phyloP scores from a whole-genome alignment of 2,113 vertebrate genomes.

The Megaceryle maxima region DNA sequence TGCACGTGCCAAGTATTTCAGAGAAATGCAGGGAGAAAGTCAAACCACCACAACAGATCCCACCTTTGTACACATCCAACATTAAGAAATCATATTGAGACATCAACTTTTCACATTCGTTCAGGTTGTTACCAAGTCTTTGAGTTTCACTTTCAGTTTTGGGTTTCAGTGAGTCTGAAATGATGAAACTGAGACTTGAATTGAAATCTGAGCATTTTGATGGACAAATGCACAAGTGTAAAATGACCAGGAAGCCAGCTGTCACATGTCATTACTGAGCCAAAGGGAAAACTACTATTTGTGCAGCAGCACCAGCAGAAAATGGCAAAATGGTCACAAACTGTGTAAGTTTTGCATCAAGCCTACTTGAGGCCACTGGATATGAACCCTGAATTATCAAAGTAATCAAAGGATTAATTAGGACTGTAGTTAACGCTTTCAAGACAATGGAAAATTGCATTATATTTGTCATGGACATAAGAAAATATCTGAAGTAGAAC shows the following conservation, averaged over 20 bases:
- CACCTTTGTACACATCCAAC: background rate
- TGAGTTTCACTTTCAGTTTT: constrained; percentile 56
- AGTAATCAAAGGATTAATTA: background rate
- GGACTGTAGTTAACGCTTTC: background rate
- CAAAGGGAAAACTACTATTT: background rate
- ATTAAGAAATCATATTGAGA: background rate
- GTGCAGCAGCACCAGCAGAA: background rate
- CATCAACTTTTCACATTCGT: background rate
- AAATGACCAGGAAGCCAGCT: background rate
- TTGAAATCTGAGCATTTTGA: constrained; percentile 13
- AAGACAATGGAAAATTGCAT: background rate
- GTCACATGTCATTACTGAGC: background rate
- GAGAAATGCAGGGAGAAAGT: background rate
- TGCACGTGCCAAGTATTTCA: background rate
- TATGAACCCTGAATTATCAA: background rate
- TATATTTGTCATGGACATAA: background rate
- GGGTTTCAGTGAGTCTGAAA: constrained; percentile 38
- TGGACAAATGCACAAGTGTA: background rate
- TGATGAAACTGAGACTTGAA: constrained; percentile 18
- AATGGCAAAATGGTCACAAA: background rate
- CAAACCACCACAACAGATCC: background rate
- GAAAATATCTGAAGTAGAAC: background rate
- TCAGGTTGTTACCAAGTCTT: constrained; percentile 17
- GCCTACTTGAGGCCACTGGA: background rate
- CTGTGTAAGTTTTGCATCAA: background rate